Evolutionary conservation across 2,888 invertebrate species (phyloP), one percentile per base, ranked within the genome.

Genomic region (Lomographa bimaculata): DNA sequence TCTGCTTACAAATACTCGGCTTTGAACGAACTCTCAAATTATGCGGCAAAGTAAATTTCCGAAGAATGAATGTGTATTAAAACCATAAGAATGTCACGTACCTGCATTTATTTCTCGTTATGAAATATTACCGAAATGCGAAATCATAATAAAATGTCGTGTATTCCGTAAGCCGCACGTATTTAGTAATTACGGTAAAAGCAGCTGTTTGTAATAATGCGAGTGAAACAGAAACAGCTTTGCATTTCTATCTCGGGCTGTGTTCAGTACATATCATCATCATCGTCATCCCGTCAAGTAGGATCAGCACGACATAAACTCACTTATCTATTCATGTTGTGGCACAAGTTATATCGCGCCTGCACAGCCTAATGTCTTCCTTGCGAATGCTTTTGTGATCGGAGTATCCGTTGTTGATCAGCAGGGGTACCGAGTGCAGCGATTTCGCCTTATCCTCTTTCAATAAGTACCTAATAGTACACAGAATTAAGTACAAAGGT

Each of bases 171-270:
- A 65, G 62, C 58, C 54, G 53, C 60, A 34, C 41, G 51, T 60
- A 54, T 64, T 64, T 59, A 59, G 68, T 68, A 74, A 78, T 77
- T 75, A 71, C 58, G 58, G 61, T 71, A 64, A 72, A 71, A 67
- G 61, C 63, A 65, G 12, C 6, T 32, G 19, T 25, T 54, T 61
- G 61, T 68, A 76, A 73, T 70, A 74, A 72, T 67, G 67, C 62
- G 63, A 64, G 51, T 66, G 64, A 64, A 23, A 25, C 24, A 20
- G 14, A 7, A n/a, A 8, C 12, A 20, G 9, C 17, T 35, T 26
- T 17, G 5, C 2, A 12, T n/a, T 14, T 20, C 11, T 17, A 7
- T 11, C 8, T 32, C n/a, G n/a, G n/a, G n/a, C n/a, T n/a, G n/a
- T n/a, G n/a, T n/a, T n/a, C n/a, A n/a, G n/a, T n/a, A n/a, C n/a